Percentiles rank a stretch among this genome's conserved stretches.
Evolutionary conservation across 2,113 vertebrate genomes (phyloP).

Genomic region (Marmota monax): DNA sequence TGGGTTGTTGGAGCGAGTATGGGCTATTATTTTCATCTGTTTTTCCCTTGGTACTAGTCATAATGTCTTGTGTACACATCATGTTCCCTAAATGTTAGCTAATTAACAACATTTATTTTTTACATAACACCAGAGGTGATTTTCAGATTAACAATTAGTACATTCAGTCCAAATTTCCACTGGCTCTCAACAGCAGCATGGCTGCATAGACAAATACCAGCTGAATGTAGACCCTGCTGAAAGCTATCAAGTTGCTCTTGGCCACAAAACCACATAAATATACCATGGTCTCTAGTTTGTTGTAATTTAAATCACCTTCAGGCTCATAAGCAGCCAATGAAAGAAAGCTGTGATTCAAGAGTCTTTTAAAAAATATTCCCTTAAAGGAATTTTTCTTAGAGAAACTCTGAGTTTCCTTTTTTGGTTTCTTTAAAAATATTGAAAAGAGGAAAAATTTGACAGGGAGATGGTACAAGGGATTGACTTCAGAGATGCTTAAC

Average conservation of each 20-base stretch:
- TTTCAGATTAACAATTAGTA: slow-evolving; percentile 7
- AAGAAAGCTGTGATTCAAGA: neutral
- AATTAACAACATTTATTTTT: neutral
- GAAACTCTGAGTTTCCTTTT: slow-evolving; percentile 7
- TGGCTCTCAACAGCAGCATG: neutral
- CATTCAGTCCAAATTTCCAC: neutral
- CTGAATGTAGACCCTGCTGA: neutral
- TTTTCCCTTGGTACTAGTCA: neutral
- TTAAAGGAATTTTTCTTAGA: slow-evolving; percentile 42
- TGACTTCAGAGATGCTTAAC: too few species aligned
- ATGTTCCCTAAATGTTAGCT: slow-evolving; percentile 14
- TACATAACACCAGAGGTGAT: neutral
- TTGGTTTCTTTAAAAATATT: slow-evolving; percentile 40
- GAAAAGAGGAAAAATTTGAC: neutral
- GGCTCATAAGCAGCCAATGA: neutral
- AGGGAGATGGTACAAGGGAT: too few species aligned
- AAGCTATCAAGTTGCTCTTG: neutral
- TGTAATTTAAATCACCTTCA: slow-evolving; percentile 35
- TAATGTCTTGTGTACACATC: neutral
- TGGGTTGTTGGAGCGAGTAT: neutral
- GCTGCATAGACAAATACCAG: neutral
- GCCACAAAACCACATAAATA: neutral
- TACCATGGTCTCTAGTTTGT: neutral
- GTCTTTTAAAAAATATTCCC: neutral
- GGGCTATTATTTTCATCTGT: neutral